These are phyloP conservation scores for Sebastes minor DNA, from an alignment of 2,797 vertebrate species.

Conservation along the genomic window DNA sequence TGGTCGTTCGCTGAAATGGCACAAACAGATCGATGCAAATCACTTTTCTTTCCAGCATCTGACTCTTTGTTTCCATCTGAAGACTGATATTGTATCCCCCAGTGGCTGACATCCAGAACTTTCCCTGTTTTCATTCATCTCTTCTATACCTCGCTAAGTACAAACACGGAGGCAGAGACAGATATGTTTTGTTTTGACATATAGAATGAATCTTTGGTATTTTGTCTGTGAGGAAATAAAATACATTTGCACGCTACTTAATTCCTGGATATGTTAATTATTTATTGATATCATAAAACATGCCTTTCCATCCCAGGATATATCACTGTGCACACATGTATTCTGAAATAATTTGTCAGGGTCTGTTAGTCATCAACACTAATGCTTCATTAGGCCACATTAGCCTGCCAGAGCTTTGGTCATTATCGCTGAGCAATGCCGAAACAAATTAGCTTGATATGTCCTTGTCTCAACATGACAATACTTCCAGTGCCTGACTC, in stretches of 20 bases:
- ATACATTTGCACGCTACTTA: background rate
- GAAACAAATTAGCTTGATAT: background rate
- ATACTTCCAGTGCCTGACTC: background rate
- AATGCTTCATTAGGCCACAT: slow-evolving; percentile 7
- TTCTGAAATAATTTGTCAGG: background rate
- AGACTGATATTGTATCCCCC: slow-evolving; percentile 4
- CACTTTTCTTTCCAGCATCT: slow-evolving; percentile 27
- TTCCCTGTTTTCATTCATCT: background rate
- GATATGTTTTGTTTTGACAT: background rate
- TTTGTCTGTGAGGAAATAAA: background rate
- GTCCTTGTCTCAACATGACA: background rate
- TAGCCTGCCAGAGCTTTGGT: background rate
- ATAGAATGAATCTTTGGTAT: background rate
- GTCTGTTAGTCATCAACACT: background rate
- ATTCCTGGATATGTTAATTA: background rate
- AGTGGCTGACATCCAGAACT: background rate
- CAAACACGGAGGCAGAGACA: background rate
- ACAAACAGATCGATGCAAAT: slow-evolving; percentile 66
- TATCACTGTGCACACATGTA: background rate
- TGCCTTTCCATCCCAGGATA: background rate
- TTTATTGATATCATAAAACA: background rate
- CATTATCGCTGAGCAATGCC: background rate
- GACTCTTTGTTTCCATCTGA: slow-evolving; percentile 30
- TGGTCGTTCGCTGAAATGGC: slow-evolving; percentile 15
- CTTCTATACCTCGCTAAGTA: background rate